Evolutionary conservation across 2,888 invertebrate species (phyloP), one percentile per base, ranked within the genome.

Genomic region (Dicyrtoma fusca): DNA sequence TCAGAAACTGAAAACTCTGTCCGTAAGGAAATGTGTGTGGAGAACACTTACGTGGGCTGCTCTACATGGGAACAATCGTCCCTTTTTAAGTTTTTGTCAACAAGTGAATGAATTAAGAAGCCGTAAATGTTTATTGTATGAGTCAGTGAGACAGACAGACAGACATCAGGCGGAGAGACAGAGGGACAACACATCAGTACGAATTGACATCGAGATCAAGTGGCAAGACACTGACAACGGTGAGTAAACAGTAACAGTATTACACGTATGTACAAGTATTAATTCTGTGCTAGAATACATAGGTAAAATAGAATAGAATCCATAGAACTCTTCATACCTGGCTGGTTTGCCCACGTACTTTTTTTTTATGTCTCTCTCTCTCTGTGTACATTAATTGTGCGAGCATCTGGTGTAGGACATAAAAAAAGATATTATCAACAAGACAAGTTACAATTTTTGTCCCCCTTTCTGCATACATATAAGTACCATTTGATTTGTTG

Each of bases 321-420:
- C n/a, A 49, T n/a, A 49, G 19, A 49, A 49, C 34, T 34, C 4
- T 34, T 34, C 8, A 34, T 34, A 34, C 34, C 34, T 34, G 34
- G 34, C 8, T 49, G 42, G n/a, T 61, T 19, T 42, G 17, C 61
- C 61, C 61, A 61, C 61, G 42, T 61, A 3, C 17, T 42, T 61
- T 61, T 61, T 61, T 19, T 19, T 49, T n/a, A n/a, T n/a, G n/a
- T n/a, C n/a, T n/a, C n/a, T n/a, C n/a, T n/a, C n/a, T n/a, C n/a
- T 19, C 49, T 49, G n/a, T 17, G 5, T 49, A n/a, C 49, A 19
- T n/a, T 61, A 61, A 61, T 61, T 61, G 61, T 61, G 61, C 42
- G 42, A 61, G 61, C 61, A 61, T n/a, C 44, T 34, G 61, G 61
- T 34, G 34, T 61, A 13, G n/a, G 61, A 61, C 61, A 61, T 61